Evolutionary conservation across 2,797 vertebrate species (phyloP).

Genomic region (Tolypeutes matacus): DNA sequence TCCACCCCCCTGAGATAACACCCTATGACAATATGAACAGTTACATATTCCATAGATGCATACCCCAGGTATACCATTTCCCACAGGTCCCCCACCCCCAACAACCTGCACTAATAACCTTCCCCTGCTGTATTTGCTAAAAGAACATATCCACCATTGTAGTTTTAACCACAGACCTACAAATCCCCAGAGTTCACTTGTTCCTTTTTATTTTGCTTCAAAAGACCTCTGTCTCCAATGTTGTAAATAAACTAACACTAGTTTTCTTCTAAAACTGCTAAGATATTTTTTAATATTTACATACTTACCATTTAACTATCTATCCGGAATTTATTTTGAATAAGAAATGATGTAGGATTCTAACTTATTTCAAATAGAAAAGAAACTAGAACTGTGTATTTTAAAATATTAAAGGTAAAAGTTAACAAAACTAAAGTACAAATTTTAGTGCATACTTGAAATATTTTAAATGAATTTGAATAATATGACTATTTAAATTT

Average conservation of each 20-base stretch:
- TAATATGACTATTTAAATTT: background rate
- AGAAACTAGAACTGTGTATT: background rate
- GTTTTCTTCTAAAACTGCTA: background rate
- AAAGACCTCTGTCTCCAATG: background rate
- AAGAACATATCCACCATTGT: too few species aligned
- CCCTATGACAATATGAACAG: too few species aligned
- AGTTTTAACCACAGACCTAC: too few species aligned
- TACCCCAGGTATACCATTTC: too few species aligned
- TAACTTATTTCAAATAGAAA: conserved; percentile 18
- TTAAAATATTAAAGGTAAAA: background rate
- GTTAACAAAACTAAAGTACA: background rate
- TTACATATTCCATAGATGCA: too few species aligned
- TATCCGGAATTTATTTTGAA: background rate
- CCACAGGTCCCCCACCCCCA: too few species aligned
- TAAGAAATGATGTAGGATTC: background rate
- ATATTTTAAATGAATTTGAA: background rate
- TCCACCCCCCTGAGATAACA: too few species aligned
- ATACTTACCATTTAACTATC: background rate
- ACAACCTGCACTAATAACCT: too few species aligned
- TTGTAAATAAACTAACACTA: background rate
- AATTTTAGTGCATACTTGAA: background rate
- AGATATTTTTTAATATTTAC: background rate
- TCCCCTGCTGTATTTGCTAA: too few species aligned
- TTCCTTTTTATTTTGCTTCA: background rate
- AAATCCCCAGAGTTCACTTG: too few species aligned